Evolutionary conservation across 1,140 invertebrate species (phyloP), one percentile per base, ranked within the genome.

Genomic region (Pectinophora gossypiella): DNA sequence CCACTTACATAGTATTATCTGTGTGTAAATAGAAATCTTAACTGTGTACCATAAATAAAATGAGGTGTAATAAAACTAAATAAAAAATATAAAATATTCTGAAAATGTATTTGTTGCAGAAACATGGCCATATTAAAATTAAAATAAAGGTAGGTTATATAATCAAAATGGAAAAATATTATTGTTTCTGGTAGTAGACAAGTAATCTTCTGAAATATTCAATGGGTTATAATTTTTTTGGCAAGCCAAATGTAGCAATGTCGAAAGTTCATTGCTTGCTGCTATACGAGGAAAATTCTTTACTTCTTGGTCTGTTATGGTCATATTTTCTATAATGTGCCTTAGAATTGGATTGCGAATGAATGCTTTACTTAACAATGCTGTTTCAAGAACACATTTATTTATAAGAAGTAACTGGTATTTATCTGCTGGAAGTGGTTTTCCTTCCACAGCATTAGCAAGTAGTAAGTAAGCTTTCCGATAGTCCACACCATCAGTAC

Each of bases 371-470:
- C 78, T 76, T 16, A 60, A 58, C 21, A 79, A 55, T 22, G 76
- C 75, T 32, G 78, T 73, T 61, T 84, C 82, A 51, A 72, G 23
- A 23, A 84, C 58, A 65, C 78, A 77, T 54, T 73, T 80, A 15
- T 79, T 64, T 19, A 85, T 23, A 16, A 81, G 36, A 22, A 62
- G 13, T 45, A 51, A 50, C 5, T 64, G 54, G 12, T 56, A 43
- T 36, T 62, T 60, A 54, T 84, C 66, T 42, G 72, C 53, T 35
- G 47, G 40, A 16, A 84, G 43, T 51, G 62, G 13, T 68, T 80
- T 84, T 1, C 80, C 82, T 64, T 85, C 82, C 43, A 84, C 64
- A 10, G 80, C 78, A 70, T 84, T 83, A n/a, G 78, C 78, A 45
- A 85, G 40, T 32, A 65, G 56, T 50, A 70, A 54, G 55, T 84